Base-by-base conservation (phyloP, 2,113 vertebrate genomes). In the Pelecanus crispus region DNA sequence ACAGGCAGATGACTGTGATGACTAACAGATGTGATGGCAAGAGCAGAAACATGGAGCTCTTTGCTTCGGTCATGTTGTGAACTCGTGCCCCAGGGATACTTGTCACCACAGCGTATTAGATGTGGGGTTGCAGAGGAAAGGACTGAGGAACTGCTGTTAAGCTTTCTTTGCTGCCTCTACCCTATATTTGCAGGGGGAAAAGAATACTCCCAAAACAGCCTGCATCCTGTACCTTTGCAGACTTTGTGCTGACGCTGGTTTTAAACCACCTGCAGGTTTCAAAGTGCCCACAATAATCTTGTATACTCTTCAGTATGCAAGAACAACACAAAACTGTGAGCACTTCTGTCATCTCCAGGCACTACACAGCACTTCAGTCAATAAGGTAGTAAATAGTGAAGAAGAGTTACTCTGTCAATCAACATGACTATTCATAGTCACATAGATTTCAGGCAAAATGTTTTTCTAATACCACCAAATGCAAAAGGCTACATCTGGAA, bases 201-300 rank as follows among this genome's bases (percentile, higher is more conserved):
- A 67, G 71, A 50, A 45, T 21, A 29, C 59, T 86, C 52, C 61
- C 49, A 52, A 97, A 94, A 94, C 81, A 95, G 66, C 52, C 34
- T 21, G 11, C 0, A 0, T 34, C 34, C 49, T 72, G 38, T 26
- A 72, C 32, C 47, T 72, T 38, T 67, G 65, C 36, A 38, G 61
- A 71, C 70, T 86, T 89, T 7, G 25, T 59, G 50, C 83, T 96
- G 62, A 89, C 0, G 1, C 4, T 32, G 45, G 32, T 75, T 90
- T 93, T 94, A 83, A 92, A 61, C 45, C 91, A 97, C 34, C 91
- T 95, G 94, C 88, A 89, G 53, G 73, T 95, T 95, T 96, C 96
- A 65, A 74, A 83, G 52, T 22, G 36, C 86, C 52, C 79, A 36
- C 52, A 81, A n/a, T 13, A 47, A 53, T 26, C 0, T 72, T 59